Evolutionary conservation across 2,797 vertebrate species (phyloP), one percentile per base, ranked within the genome.

Genomic region (Anguilla megastoma): DNA sequence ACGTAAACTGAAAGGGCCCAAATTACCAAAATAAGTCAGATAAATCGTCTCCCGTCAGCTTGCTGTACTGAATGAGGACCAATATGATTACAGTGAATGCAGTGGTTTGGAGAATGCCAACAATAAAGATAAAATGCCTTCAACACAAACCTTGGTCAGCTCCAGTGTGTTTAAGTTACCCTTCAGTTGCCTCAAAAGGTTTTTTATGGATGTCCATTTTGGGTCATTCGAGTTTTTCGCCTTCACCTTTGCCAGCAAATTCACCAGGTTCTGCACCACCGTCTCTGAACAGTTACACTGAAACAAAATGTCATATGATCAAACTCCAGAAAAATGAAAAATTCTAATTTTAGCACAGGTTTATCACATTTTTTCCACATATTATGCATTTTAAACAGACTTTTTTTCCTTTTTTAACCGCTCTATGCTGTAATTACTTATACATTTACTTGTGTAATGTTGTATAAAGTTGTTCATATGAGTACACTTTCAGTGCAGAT

Each of bases 271-370:
- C 5, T 83, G 56, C 48, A 52, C 84, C 58, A 90, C 60, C 1
- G 80, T 52, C 60, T 86, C 80, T 86, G 86, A 88, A 89, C 91
- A 91, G 9, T 33, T 41, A 50, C 88, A 86, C 91, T 91, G 88
- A 27, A 85, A 84, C 45, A 84, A 48, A 86, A 84, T 4, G 41
- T 7, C 30, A 60, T 27, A 7, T 71, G 60, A 69, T 36, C 84
- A 76, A 21, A 30, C 12, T 33, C 3, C 30, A 0, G 7, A 30
- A 69, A 27, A 69, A 69, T 69, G 66, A 30, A 6, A 74, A 74
- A 33, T 30, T 12, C 1, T 33, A 74, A 33, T 12, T 18, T 12
- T 30, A 12, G 18, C 12, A 71, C 69, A 71, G 27, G 1, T 33
- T 33, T 33, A 10, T 86, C 21, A 87, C 12, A 76, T 45, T 84